Evolutionary conservation across 2,888 invertebrate genomes (phyloP).

Genomic region (Troides aeacus): DNA sequence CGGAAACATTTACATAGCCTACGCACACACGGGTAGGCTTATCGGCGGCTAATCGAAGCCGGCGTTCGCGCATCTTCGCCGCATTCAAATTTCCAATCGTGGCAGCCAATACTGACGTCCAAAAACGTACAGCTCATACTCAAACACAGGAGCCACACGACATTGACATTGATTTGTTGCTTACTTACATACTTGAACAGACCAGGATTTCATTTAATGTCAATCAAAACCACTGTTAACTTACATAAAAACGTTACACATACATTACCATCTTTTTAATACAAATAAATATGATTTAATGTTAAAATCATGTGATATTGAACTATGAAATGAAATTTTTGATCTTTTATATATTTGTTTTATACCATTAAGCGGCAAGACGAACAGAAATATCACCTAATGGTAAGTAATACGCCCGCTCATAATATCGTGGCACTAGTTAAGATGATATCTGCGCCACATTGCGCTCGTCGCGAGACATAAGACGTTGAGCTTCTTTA

Average conservation of each 20-base stretch:
- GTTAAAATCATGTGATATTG: too few relatives aligned
- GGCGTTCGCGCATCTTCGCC: slow-evolving; percentile 71
- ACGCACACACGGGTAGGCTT: slow-evolving; percentile 54
- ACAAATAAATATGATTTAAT: too few relatives aligned
- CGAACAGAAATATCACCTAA: too few relatives aligned
- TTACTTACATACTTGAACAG: slow-evolving; percentile 36
- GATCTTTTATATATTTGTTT: too few relatives aligned
- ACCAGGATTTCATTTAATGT: neutral
- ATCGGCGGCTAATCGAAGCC: slow-evolving; percentile 67
- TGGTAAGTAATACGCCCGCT: too few relatives aligned
- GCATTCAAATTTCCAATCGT: slow-evolving; percentile 77
- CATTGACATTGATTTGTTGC: slow-evolving; percentile 71
- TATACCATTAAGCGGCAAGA: too few relatives aligned
- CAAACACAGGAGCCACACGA: slow-evolving; percentile 46
- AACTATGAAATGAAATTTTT: too few relatives aligned
- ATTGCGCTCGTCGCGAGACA: too few relatives aligned
- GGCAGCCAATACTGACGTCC: slow-evolving; percentile 60
- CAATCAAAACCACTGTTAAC: neutral
- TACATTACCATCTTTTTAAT: neutral
- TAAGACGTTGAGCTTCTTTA: too few relatives aligned
- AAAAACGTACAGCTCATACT: slow-evolving; percentile 46
- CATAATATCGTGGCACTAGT: too few relatives aligned
- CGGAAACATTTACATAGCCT: slow-evolving; percentile 43
- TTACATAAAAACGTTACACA: neutral
- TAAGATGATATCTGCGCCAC: too few relatives aligned